Percentiles rank a stretch among this genome's conserved stretches.
These are phyloP conservation scores for Macrophya alboannulata DNA, from an alignment of 2,888 invertebrate genomes.

Conservation along the genomic window DNA sequence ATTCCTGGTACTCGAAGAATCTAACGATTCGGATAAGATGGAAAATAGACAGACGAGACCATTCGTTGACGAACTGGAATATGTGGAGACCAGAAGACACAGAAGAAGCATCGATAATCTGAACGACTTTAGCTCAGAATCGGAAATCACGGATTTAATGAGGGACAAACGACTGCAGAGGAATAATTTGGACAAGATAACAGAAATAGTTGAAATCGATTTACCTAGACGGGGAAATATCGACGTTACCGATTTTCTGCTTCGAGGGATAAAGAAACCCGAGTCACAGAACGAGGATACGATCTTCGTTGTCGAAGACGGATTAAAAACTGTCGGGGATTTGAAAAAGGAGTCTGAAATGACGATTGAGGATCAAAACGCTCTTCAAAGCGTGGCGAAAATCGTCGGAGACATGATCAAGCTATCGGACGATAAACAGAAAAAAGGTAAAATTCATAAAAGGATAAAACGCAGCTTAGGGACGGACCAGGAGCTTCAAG, in stretches of 20 bases:
- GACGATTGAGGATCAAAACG: conserved; percentile 48
- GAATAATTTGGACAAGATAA: conserved; percentile 72
- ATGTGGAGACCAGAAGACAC: conserved; percentile 46
- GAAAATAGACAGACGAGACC: conserved; percentile 60
- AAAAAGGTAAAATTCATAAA: conserved; percentile 39
- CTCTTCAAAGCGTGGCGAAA: conserved; percentile 55
- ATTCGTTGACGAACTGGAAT: conserved; percentile 46
- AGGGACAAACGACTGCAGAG: conserved; percentile 68
- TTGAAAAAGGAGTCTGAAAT: conserved; percentile 53
- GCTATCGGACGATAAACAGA: conserved; percentile 36
- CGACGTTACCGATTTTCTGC: conserved; percentile 66
- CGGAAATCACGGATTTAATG: conserved; percentile 58
- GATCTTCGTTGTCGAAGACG: conserved; percentile 63
- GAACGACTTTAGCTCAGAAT: conserved; percentile 62
- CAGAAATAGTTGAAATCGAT: conserved; percentile 76
- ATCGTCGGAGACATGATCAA: conserved; percentile 52
- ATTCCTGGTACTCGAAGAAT: conserved; percentile 64
- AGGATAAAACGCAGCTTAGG: conserved; percentile 63
- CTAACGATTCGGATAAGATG: conserved; percentile 51
- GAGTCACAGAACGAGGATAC: conserved; percentile 36
- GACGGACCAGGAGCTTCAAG: conserved; percentile 70
- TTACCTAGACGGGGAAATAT: conserved; percentile 66
- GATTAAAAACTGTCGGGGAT: conserved; percentile 55
- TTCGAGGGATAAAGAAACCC: conserved; percentile 61
- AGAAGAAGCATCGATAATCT: conserved; percentile 66